A percentile compares a stretch with the other conserved stretches of the same genome.
Conservation (phyloP, 2,888 invertebrate species). For the Andrena hattorfiana region DNA sequence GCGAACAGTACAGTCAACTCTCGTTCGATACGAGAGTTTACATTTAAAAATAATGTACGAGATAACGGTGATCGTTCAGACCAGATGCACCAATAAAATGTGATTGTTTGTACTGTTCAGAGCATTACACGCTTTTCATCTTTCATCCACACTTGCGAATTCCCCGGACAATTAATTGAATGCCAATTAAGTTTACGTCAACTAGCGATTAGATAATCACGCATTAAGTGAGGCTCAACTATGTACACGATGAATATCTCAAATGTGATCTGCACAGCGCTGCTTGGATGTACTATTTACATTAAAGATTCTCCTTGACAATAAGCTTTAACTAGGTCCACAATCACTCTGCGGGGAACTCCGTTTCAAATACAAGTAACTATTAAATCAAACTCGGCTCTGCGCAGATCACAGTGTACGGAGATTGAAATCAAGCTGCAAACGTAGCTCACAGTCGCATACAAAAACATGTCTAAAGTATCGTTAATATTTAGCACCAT, state of each 20-base stretch:
- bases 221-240: constrained; percentile 31
- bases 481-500: constrained; percentile 69
- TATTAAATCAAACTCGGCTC: constrained; percentile 19
- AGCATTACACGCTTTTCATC: constrained; percentile 6
- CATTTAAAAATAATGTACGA: constrained; percentile 12
- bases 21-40: constrained; percentile 1
- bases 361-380: constrained; percentile 34
- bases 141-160: constrained; percentile 5
- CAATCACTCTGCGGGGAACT: constrained; percentile 28
- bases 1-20: constrained; percentile 24
- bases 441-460: constrained; percentile 41
- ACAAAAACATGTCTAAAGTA: constrained; percentile 52
- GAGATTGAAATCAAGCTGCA: constrained; percentile 27
- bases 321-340: constrained; percentile 26
- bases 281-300: constrained; percentile 40
- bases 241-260: constrained; percentile 23
- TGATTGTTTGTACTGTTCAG: constrained; percentile 26
- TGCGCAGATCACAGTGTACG: constrained; percentile 42
- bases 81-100: neutral
- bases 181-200: constrained; percentile 5
- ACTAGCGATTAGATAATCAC: constrained; percentile 18
- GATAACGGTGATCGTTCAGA: constrained; percentile 13
- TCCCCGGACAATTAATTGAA: constrained; percentile 15
- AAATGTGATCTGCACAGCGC: constrained; percentile 43
- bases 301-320: constrained; percentile 27